These are phyloP conservation scores for Tinamus major DNA, from an alignment of 2,797 vertebrate genomes.

Conservation along the genomic window DNA sequence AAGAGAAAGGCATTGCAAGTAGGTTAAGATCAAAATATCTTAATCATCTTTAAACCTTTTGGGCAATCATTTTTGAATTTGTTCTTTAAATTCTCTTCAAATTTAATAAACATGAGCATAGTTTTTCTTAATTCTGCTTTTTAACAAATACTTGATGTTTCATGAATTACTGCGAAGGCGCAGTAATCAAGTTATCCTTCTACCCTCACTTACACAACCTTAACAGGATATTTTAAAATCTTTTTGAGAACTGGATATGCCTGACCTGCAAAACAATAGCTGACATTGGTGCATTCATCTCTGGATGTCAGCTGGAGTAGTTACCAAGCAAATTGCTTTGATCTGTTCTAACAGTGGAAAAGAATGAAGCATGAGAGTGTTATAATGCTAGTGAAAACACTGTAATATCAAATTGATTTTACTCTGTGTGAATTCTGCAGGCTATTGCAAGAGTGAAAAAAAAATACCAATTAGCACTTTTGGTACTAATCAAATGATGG, in stretches of 20 bases:
- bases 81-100: not conserved
- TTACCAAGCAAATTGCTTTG: conserved; percentile 60
- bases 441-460: not conserved
- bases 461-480: not conserved
- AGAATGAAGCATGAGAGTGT: conserved; percentile 54
- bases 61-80: accelerated
- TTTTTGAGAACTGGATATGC: conserved; percentile 40
- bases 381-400: conserved; percentile 45
- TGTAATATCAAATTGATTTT: conserved; percentile 24
- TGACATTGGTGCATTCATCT: conserved; percentile 52
- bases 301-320: conserved; percentile 52
- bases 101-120: not conserved
- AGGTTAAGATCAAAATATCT: not conserved
- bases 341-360: conserved; percentile 39
- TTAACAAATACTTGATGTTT: not conserved
- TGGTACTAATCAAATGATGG: not conserved
- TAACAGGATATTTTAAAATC: conserved; percentile 45
- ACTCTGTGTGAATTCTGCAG: conserved; percentile 27
- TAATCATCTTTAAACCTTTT: not conserved
- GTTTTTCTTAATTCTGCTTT: not conserved
- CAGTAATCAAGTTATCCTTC: conserved; percentile 4
- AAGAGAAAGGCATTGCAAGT: not conserved
- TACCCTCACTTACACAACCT: conserved; percentile 15
- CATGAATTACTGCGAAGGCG: not conserved
- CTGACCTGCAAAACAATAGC: conserved; percentile 62